A percentile compares a stretch with the other conserved stretches of the same genome.
Conservation (phyloP, 2,888 invertebrate species). For the Stenotaenia linearis region DNA sequence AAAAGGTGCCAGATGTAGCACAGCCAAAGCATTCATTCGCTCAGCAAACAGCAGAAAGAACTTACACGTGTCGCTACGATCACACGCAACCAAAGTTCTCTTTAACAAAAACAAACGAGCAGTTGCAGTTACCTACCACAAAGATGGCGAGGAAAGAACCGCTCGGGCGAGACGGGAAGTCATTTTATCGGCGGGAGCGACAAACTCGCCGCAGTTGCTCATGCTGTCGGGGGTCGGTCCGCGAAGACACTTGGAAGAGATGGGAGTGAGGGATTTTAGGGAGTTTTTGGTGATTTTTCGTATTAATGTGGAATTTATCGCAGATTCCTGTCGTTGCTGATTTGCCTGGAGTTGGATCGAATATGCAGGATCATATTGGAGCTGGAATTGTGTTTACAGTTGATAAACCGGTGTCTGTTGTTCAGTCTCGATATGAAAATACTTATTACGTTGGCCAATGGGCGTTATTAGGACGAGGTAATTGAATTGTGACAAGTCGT, state of each 20-base stretch:
- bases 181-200: conserved; percentile 28
- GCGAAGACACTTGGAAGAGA: background rate
- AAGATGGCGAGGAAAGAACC: background rate
- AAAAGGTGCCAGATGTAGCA: conserved; percentile 81
- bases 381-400: conserved; percentile 75
- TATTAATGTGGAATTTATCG: background rate
- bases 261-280: background rate
- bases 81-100: conserved; percentile 65
- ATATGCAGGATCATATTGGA: conserved; percentile 84
- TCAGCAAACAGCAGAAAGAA: conserved; percentile 74
- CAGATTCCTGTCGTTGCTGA: conserved; percentile 72
- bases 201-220: conserved; percentile 12
- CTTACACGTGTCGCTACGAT: conserved; percentile 74
- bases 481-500: background rate
- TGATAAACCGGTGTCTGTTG: conserved; percentile 58
- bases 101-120: background rate
- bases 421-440: conserved; percentile 38
- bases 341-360: conserved; percentile 68
- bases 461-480: conserved; percentile 27
- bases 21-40: conserved; percentile 78
- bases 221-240: conserved; percentile 28
- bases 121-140: background rate
- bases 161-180: conserved; percentile 1
- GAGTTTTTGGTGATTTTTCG: background rate
- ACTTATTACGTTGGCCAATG: conserved; percentile 27